These are phyloP conservation scores for Cebidichthys violaceus DNA, from an alignment of 2,113 vertebrate species.

Conservation along the genomic window DNA sequence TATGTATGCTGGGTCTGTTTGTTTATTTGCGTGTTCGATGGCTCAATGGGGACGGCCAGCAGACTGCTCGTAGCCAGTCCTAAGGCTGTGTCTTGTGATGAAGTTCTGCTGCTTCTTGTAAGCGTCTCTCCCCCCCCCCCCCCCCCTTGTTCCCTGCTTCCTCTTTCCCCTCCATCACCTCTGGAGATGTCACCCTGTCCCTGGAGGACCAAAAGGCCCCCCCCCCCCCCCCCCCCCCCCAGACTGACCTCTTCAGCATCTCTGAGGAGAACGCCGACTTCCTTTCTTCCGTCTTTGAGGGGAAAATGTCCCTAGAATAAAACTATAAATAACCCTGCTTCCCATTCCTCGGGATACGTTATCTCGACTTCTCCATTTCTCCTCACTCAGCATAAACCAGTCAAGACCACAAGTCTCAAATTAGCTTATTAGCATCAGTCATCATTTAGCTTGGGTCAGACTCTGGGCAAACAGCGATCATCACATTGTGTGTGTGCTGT, in stretches of 20 bases:
- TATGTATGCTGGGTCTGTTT: conserved; percentile 34
- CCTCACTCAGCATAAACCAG: conserved; percentile 26
- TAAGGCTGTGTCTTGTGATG: conserved; percentile 14
- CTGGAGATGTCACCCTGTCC: conserved; percentile 40
- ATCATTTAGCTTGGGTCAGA: conserved; percentile 55
- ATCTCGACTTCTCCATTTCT: not conserved
- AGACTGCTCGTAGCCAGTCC: conserved; percentile 40
- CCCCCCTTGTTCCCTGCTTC: not conserved
- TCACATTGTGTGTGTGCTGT: conserved; percentile 32
- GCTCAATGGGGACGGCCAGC: conserved; percentile 18
- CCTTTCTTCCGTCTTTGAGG: conserved; percentile 5
- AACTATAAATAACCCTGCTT: conserved; percentile 42
- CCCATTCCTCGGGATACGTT: conserved; percentile 11
- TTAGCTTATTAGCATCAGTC: conserved; percentile 36
- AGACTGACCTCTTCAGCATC: conserved; percentile 44
- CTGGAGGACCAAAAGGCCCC: conserved; percentile 28
- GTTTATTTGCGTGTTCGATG: conserved; percentile 29
- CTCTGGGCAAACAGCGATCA: conserved; percentile 37
- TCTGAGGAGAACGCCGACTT: conserved; percentile 46
- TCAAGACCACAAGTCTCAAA: conserved; percentile 33
- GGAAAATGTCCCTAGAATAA: conserved; percentile 24
- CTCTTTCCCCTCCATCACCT: conserved; percentile 11
- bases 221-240: no score
- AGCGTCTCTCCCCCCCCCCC: no score
- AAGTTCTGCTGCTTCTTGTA: conserved; percentile 21